Base-by-base conservation (phyloP, 2,888 invertebrate genomes). In the Nowickia ferox region DNA sequence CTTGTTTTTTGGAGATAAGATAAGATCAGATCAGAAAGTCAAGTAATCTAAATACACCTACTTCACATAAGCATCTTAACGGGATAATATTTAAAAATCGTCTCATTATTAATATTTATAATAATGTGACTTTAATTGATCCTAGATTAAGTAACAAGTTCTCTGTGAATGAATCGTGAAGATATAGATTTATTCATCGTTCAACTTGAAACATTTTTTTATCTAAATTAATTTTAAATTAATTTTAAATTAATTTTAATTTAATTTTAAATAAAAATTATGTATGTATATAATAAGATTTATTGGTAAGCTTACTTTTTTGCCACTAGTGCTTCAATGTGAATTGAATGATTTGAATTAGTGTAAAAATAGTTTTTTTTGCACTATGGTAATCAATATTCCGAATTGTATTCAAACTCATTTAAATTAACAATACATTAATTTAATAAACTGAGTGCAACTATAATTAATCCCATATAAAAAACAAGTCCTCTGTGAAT, bases 131-230 rank as follows among this genome's bases (percentile, higher is more conserved):
- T 46, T 19, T 13, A 76, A 55, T 71, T 61, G 81, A 87, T 90
- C 94, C 94, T 91, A 94, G 17, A 88, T 19, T 65, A 87, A 65
- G 13, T 76, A 22, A 83, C 90, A 90, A 89, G 89, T 91, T 94
- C 93, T 95, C 95, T 95, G 95, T 94, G 94, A 93, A 90, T 90
- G 90, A 93, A 92, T 92, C 80, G 89, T 92, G 63, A 90, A 94
- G 94, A 90, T 90, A 87, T 88, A 92, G 93, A 90, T 93, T 90
- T 89, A 87, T 89, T 93, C 94, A 94, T 95, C 95, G 95, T 95
- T 95, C 94, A 91, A 93, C 93, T 93, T 94, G 94, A 90, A 82
- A 95, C 94, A 95, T 69, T 46, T 44, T 13, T 19, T 13, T 46
- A 46, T 42, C 9, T 42, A 5, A 59, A 15, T 59, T 13, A 4